Evolutionary conservation across 1,140 invertebrate species (phyloP).

Genomic region (Lutraria rhynchaena): DNA sequence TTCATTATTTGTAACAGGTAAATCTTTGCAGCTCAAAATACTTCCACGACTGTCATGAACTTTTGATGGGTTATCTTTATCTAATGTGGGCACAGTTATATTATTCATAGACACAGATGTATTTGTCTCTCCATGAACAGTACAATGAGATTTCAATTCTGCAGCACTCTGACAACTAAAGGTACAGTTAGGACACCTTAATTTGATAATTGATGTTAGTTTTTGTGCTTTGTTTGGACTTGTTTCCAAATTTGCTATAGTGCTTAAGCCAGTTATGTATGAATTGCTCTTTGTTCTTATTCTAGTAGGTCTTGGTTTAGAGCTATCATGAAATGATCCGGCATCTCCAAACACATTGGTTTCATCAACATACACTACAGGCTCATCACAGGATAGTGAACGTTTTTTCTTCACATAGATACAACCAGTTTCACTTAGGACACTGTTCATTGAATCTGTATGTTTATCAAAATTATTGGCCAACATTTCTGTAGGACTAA

Average conservation of each 20-base stretch:
- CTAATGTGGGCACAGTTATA: too few species aligned
- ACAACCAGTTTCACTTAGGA: constrained; percentile 38
- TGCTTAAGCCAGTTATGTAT: too few species aligned
- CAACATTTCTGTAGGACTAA: constrained; percentile 36
- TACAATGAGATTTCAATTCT: constrained; percentile 43
- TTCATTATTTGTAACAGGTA: too few species aligned
- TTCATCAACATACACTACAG: constrained; percentile 26
- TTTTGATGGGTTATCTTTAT: too few species aligned
- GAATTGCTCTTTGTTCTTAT: too few species aligned
- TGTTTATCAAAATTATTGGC: constrained; percentile 26
- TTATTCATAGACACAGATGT: too few species aligned
- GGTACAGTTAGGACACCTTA: constrained; percentile 43
- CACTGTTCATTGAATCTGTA: constrained; percentile 34
- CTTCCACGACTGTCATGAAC: too few species aligned
- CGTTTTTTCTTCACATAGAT: constrained; percentile 56
- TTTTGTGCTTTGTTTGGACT: constrained; percentile 2
- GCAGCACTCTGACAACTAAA: constrained; percentile 30
- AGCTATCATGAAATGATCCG: background rate
- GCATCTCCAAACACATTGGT: background rate
- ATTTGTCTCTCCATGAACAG: background rate
- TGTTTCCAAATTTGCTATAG: too few species aligned
- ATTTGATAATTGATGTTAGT: constrained; percentile 39
- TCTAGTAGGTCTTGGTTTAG: too few species aligned
- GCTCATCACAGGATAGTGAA: constrained; percentile 36
- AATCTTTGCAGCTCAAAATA: too few species aligned